A percentile compares a stretch with the other conserved stretches of the same genome.
Evolutionary conservation across 2,888 invertebrate genomes (phyloP).

Genomic region (Ornithoptera priamus): DNA sequence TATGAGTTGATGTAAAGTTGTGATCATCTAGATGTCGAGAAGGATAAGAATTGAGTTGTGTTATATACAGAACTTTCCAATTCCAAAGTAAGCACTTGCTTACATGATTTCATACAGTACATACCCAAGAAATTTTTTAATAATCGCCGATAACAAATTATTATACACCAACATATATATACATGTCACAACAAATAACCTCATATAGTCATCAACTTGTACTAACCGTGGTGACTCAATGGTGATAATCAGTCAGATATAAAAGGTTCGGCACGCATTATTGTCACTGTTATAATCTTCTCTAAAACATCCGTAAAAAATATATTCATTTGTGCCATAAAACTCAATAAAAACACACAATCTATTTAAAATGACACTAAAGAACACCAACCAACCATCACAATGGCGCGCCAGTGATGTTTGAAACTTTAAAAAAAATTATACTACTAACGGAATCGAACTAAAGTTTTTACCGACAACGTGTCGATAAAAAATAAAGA

Average conservation of each 20-base stretch:
- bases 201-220: slow-evolving; percentile 69
- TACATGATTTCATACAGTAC: slow-evolving; percentile 32
- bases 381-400: slow-evolving; percentile 54
- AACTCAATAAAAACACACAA: slow-evolving; percentile 64
- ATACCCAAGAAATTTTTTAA: slow-evolving; percentile 37
- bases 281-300: slow-evolving; percentile 67
- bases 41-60: neutral
- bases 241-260: slow-evolving; percentile 68
- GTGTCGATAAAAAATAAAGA: neutral
- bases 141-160: slow-evolving; percentile 59
- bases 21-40: slow-evolving; percentile 35
- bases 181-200: slow-evolving; percentile 78
- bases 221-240: slow-evolving; percentile 77
- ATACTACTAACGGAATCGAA: slow-evolving; percentile 17
- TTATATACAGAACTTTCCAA: slow-evolving; percentile 1
- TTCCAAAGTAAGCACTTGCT: neutral
- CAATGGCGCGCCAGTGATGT: slow-evolving; percentile 69
- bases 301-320: slow-evolving; percentile 66
- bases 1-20: too few relatives aligned
- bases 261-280: slow-evolving; percentile 77
- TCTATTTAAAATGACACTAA: slow-evolving; percentile 56
- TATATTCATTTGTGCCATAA: slow-evolving; percentile 65
- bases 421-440: slow-evolving; percentile 26
- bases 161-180: slow-evolving; percentile 52
- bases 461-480: neutral